Evolutionary conservation across 2,113 vertebrate genomes (phyloP).

Genomic region (Tragulus kanchil): DNA sequence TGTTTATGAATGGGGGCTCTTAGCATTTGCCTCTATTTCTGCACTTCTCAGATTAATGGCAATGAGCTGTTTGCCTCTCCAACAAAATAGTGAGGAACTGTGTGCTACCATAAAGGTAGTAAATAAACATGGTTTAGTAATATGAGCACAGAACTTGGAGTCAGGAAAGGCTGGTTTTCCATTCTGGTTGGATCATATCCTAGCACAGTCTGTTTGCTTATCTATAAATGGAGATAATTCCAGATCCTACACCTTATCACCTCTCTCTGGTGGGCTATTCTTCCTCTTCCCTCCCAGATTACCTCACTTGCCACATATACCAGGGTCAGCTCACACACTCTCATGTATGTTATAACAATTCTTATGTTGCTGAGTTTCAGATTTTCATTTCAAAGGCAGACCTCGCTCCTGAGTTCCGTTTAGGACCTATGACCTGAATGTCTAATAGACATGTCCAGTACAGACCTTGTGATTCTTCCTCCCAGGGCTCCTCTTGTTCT

Average conservation of each 20-base stretch:
- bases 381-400: not conserved
- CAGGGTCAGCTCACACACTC: not conserved
- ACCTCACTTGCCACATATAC: not conserved
- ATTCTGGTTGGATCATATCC: not conserved
- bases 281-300: not conserved
- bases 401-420: not conserved
- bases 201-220: slow-evolving; percentile 24
- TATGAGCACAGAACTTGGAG: not conserved
- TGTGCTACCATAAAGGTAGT: slow-evolving; percentile 20
- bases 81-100: not conserved
- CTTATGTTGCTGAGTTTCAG: not conserved
- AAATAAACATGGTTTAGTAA: not conserved
- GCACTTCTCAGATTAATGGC: not conserved
- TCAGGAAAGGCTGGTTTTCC: not conserved
- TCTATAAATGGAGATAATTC: not conserved
- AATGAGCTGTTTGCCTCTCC: slow-evolving; percentile 8
- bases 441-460: not conserved
- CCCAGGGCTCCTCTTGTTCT: not conserved
- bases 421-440: not conserved
- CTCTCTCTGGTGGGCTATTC: not conserved
- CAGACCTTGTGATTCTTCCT: not conserved
- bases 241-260: not conserved
- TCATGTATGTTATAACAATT: not conserved
- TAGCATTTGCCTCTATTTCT: not conserved
- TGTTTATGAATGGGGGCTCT: slow-evolving; percentile 50